These are phyloP conservation scores for Jacana jacana DNA, from an alignment of 2,113 vertebrate genomes.

Conservation along the genomic window DNA sequence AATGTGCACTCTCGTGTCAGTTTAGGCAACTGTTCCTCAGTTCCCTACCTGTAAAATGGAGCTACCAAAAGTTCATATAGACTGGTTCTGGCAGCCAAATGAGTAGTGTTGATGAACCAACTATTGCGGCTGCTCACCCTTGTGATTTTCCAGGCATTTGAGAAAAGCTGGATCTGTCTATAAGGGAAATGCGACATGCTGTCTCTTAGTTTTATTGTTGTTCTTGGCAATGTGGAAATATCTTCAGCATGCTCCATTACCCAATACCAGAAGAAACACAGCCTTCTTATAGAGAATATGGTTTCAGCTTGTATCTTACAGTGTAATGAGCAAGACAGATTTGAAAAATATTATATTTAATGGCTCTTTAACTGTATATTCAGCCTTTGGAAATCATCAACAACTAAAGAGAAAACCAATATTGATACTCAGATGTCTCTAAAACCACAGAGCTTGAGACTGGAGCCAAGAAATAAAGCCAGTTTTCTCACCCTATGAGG, in stretches of 20 bases:
- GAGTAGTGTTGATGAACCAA: neutral
- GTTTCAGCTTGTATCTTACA: neutral
- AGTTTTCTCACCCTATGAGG: neutral
- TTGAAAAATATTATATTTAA: slow-evolving; percentile 12
- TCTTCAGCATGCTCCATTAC: slow-evolving; percentile 1
- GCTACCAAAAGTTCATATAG: neutral
- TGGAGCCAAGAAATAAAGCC: neutral
- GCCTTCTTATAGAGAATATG: neutral
- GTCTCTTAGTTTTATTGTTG: slow-evolving; percentile 16
- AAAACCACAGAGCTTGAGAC: neutral
- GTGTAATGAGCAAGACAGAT: slow-evolving; percentile 1
- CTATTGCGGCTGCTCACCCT: neutral
- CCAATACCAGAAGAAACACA: neutral
- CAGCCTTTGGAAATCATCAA: neutral
- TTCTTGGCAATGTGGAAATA: neutral
- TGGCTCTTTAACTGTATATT: neutral
- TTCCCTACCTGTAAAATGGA: neutral
- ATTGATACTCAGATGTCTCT: neutral
- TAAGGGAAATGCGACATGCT: neutral
- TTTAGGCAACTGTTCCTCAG: neutral
- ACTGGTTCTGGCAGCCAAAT: neutral
- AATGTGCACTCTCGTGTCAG: accelerated
- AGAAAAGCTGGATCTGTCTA: neutral
- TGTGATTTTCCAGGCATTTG: slow-evolving; percentile 22
- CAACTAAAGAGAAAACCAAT: neutral